Evolutionary conservation across 2,113 vertebrate genomes (phyloP), one percentile per base, ranked within the genome.

Genomic region (Chloroceryle aenea): DNA sequence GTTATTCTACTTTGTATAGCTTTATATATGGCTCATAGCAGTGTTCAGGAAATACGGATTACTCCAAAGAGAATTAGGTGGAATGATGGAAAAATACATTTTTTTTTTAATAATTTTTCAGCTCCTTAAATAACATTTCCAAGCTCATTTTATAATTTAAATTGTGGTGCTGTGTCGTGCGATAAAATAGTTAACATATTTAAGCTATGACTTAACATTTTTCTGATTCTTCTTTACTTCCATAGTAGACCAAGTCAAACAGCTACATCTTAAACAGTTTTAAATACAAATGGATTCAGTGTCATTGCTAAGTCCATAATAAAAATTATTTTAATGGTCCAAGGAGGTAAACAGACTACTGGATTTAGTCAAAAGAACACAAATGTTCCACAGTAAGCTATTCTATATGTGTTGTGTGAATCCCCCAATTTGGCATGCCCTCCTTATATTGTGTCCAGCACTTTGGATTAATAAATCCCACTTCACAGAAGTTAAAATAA

Each of bases 401-500:
- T 96, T 97, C 96, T 98, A 92, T 96, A 96, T 94, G 95, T 95
- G 90, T 48, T 96, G 96, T 96, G 97, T 98, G 95, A 96, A 97
- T 97, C 91, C 98, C 98, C 96, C 96, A 93, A 97, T 98, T 97
- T 98, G 98, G 97, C 97, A 97, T 98, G 94, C 97, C 98, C 97
- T 98, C 98, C 98, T 98, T 84, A 98, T 97, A 97, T 98, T 88
- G 99, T 99, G 99, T 99, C 99, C 99, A 99, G 99, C 99, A 99
- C 99, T 99, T 99, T 98, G 98, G 99, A 98, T 98, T 85, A 98
- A 98, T 98, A 97, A 98, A 98, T 99, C 99, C 98, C 98, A 99
- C 99, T 99, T 99, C 99, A 99, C 98, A 99, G 99, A 99, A 99
- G 99, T 99, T 99, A 99, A 99, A 98, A 98, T 98, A 98, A 98